Evolutionary conservation across 2,113 vertebrate species (phyloP).

Genomic region (Trichechus manatus): DNA sequence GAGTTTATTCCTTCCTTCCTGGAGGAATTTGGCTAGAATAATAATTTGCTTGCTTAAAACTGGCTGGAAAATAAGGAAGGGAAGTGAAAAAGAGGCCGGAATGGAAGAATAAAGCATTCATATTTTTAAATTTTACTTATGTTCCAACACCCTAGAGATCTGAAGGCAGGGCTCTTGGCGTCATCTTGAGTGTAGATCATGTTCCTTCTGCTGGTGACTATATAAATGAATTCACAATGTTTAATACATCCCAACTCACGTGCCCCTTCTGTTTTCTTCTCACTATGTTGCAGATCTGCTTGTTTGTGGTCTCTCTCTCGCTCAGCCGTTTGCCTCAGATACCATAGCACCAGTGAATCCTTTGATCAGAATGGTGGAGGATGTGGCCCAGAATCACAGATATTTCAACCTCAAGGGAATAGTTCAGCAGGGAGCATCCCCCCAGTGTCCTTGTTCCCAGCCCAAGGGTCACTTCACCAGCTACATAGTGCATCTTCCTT

Average conservation of each 20-base stretch:
- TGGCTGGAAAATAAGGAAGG: not conserved
- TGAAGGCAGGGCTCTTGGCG: constrained; percentile 48
- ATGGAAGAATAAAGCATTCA: not conserved
- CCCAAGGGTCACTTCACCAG: not conserved
- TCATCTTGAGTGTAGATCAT: constrained; percentile 9
- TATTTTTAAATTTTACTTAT: not conserved
- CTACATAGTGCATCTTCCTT: not conserved
- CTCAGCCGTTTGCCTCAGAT: constrained; percentile 30
- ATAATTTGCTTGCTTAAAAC: constrained; percentile 57
- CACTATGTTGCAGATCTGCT: not conserved
- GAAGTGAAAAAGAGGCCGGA: not conserved
- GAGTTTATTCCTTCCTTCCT: constrained; percentile 31
- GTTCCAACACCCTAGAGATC: not conserved
- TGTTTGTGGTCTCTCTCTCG: constrained; percentile 49
- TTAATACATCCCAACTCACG: not conserved
- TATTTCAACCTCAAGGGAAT: not conserved
- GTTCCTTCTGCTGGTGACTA: not conserved
- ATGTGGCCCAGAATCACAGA: not conserved
- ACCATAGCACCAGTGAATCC: not conserved
- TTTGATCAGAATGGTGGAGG: not conserved
- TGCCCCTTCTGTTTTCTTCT: constrained; percentile 62
- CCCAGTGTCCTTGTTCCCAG: not conserved
- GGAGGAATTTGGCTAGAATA: constrained; percentile 61
- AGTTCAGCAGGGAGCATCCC: not conserved
- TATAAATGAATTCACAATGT: constrained; percentile 15